Base-by-base conservation (phyloP, 1,140 invertebrate genomes). In the Hyles vespertilio region DNA sequence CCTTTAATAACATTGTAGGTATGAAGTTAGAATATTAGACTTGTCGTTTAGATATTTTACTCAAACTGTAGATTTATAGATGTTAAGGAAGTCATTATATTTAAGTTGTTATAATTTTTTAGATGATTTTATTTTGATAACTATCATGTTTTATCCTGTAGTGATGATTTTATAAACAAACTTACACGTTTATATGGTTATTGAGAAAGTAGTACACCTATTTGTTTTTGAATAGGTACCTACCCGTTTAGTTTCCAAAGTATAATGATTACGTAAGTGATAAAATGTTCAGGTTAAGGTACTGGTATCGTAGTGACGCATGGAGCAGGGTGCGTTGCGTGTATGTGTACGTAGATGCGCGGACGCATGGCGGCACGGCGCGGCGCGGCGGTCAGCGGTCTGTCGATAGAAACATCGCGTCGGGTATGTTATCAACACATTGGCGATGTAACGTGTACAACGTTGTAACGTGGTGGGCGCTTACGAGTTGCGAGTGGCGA, bases 51-150 rank as follows among this genome's bases (percentile, higher is more conserved):
- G 75, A 79, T 77, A 72, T 70, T 78, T 81, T 78, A 81, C 69
- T 78, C 61, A 74, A 79, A 77, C 72, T 73, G 63, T 79, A 81
- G 75, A 68, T 64, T 72, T 64, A 67, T 81, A 81, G 70, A 32
- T 48, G 62, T 22, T 80, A 84, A 79, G 72, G 62, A 57, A 61
- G 51, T 59, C 63, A 63, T 66, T 58, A 59, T 70, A 65, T 65
- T 72, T 60, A 69, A 72, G 50, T 75, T 74, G 72, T 77, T 72
- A 72, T 40, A 65, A 72, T 82, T 64, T 77, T 87, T 84, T 84
- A 79, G 80, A 87, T 60, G 67, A 74, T 66, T 80, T 87, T 87
- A 87, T 84, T 87, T 86, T 87, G 83, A 86, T 87, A 85, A 70
- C 50, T 69, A 71, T 77, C 68, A 69, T 68, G 56, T 79, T 80